Percentiles rank a stretch among this genome's conserved stretches.
Evolutionary conservation across 2,888 invertebrate genomes (phyloP).

Genomic region (Hipparchia sbordonii): DNA sequence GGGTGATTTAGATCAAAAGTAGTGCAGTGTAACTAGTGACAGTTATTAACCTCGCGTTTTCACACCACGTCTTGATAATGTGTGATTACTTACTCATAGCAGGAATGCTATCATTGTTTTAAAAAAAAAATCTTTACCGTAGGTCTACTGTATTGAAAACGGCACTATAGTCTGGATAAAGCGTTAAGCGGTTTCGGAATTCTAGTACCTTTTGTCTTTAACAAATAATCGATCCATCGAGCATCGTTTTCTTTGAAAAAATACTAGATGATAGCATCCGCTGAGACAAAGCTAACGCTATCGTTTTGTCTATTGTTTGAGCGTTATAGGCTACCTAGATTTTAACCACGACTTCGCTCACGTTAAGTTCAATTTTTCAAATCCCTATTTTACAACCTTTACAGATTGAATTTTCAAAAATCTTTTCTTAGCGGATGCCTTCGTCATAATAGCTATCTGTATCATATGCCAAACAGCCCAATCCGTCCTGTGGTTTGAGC

Average conservation of each 20-base stretch:
- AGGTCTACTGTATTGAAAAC: not conserved
- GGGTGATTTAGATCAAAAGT: not conserved
- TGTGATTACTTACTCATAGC: slow-evolving; percentile 9
- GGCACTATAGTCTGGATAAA: slow-evolving; percentile 2
- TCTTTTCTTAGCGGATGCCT: no score
- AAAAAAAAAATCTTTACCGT: slow-evolving; percentile 14
- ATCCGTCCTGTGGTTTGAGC: no score
- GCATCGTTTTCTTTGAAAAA: not conserved
- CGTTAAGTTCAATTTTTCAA: no score
- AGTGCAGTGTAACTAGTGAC: slow-evolving; percentile 7
- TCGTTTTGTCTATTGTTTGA: no score
- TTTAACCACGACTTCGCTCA: no score
- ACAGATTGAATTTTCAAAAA: no score
- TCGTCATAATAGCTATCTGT: no score
- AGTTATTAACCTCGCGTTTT: slow-evolving; percentile 4
- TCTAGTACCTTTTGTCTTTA: not conserved
- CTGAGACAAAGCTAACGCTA: no score
- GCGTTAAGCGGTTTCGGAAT: not conserved
- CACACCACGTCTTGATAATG: not conserved
- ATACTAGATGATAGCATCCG: no score
- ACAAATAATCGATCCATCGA: not conserved
- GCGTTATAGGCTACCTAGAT: no score
- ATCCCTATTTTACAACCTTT: no score
- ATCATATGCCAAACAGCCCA: no score
- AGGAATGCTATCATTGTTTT: slow-evolving; percentile 17